Percentiles rank a stretch among this genome's conserved stretches.
These are phyloP conservation scores for Mnemiopsis leidyi DNA, from an alignment of 37 sponge, comb jelly and placozoan genomes.

Conservation along the genomic window DNA sequence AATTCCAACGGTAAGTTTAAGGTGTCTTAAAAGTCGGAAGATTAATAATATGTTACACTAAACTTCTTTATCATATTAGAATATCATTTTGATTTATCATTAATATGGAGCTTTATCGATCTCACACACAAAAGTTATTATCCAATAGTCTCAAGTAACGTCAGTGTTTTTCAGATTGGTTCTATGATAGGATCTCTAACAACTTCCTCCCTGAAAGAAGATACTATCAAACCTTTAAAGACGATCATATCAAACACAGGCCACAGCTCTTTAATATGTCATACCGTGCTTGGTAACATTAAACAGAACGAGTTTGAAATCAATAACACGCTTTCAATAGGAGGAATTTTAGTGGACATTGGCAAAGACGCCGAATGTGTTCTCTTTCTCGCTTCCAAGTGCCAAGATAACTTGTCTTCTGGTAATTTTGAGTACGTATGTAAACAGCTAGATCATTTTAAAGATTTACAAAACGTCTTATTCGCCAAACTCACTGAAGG, in stretches of 20 bases:
- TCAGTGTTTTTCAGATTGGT: slow-evolving; percentile 31
- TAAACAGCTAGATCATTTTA: neutral
- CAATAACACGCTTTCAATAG: neutral
- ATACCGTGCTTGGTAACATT: neutral
- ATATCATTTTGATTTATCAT: no score
- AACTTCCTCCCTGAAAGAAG: neutral
- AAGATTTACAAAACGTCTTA: neutral
- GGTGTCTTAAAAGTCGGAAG: no score
- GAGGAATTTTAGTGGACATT: neutral
- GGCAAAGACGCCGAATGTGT: neutral
- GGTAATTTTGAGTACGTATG: neutral
- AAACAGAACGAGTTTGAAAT: neutral
- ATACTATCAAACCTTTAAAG: neutral
- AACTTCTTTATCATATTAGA: no score
- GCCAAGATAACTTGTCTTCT: neutral
- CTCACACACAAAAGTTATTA: no score
- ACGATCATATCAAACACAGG: neutral
- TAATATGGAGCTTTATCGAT: no score
- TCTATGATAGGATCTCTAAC: neutral
- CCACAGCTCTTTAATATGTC: neutral
- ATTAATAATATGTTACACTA: no score
- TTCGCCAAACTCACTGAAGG: neutral
- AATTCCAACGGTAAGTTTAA: neutral
- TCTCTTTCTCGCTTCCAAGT: neutral
- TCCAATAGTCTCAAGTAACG: no score